A percentile compares a stretch with the other conserved stretches of the same genome.
phyloP scores from a whole-genome alignment of 2,113 vertebrate species.

The Glaucomys volans region DNA sequence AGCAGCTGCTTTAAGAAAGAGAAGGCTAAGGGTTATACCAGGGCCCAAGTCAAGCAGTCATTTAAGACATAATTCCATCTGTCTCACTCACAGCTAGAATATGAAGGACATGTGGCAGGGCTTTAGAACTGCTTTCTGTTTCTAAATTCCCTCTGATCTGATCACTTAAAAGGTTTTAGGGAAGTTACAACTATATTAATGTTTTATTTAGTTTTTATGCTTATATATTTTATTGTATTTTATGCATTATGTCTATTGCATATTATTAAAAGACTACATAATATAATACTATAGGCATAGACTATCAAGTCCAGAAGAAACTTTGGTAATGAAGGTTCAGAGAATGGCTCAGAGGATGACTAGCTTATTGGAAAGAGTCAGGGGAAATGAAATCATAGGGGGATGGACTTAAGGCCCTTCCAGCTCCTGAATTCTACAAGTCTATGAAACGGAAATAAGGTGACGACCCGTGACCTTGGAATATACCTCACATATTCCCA shows the following conservation, averaged over 20 bases:
- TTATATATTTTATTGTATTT: neutral
- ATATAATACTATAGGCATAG: neutral
- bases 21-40: slow-evolving; percentile 31
- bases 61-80: slow-evolving; percentile 51
- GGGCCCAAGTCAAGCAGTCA: slow-evolving; percentile 10
- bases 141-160: slow-evolving; percentile 47
- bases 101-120: neutral
- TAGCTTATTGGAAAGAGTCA: neutral
- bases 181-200: neutral
- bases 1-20: slow-evolving; percentile 66
- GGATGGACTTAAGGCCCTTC: neutral
- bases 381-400: slow-evolving; percentile 8
- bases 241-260: slow-evolving; percentile 30
- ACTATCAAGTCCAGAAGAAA: slow-evolving; percentile 28
- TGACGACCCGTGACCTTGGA: neutral
- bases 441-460: neutral
- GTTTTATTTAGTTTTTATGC: slow-evolving; percentile 42
- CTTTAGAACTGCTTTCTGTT: slow-evolving; percentile 47
- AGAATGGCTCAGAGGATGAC: neutral
- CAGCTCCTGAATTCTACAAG: neutral
- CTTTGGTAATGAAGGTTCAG: neutral
- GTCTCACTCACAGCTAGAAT: slow-evolving; percentile 35
- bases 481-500: neutral
- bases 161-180: slow-evolving; percentile 42
- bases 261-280: slow-evolving; percentile 6